phyloP scores from a whole-genome alignment of 2,113 vertebrate species.

The Microcebus jonahi region DNA sequence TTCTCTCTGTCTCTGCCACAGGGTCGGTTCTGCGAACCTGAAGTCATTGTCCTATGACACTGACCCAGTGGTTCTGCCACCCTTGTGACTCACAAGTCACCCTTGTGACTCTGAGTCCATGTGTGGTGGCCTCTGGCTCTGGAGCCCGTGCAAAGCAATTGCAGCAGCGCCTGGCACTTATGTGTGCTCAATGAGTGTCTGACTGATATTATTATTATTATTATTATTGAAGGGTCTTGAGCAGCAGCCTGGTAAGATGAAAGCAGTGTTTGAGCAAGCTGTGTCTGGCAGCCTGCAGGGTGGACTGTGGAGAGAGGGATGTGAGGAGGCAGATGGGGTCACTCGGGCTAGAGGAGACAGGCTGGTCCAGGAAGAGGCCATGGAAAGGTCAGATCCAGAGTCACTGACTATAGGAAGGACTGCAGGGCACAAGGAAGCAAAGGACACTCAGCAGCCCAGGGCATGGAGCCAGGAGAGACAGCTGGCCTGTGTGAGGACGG shows the following conservation, averaged over 20 bases:
- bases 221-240: neutral
- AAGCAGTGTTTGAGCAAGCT: neutral
- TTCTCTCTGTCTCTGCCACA: neutral
- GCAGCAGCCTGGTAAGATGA: neutral
- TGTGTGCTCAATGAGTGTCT: neutral
- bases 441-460: neutral
- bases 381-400: neutral
- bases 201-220: neutral
- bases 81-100: neutral
- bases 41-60: neutral
- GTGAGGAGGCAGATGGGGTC: rapidly evolving
- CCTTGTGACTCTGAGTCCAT: neutral
- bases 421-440: neutral
- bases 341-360: neutral
- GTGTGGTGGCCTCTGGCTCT: neutral
- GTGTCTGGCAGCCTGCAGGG: neutral
- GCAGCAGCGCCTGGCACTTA: neutral
- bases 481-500: neutral
- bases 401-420: neutral
- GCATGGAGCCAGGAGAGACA: neutral
- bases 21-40: neutral
- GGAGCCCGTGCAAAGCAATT: neutral
- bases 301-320: too few relatives aligned
- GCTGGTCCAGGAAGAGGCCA: neutral
- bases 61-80: neutral